Percentiles rank a stretch among this genome's conserved stretches.
These are phyloP conservation scores for Echinometra lucunter DNA, from an alignment of 53 echinoderm and acorn worm species.

Conservation along the genomic window DNA sequence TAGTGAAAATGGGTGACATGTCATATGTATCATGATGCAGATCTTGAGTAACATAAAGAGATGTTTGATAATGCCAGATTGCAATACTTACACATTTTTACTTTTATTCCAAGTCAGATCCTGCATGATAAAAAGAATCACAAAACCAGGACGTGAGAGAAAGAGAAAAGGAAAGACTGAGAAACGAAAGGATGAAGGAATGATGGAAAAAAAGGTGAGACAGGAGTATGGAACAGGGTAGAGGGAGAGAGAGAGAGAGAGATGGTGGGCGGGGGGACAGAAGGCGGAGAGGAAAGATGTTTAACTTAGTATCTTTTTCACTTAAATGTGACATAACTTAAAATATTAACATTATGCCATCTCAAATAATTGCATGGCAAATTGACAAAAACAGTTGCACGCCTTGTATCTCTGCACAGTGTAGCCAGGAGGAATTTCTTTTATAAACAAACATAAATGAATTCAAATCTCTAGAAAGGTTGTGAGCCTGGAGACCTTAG, in stretches of 20 bases:
- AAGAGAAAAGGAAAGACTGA: neutral
- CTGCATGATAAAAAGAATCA: neutral
- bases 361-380: neutral
- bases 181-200: neutral
- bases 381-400: neutral
- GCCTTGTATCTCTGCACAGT: neutral
- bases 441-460: neutral
- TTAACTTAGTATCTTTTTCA: neutral
- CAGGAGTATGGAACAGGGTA: neutral
- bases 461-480: conserved; percentile 18
- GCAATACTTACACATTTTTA: neutral
- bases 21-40: neutral
- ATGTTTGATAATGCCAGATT: neutral
- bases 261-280: neutral
- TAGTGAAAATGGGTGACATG: neutral
- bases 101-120: neutral
- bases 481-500: neutral
- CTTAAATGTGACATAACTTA: neutral
- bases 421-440: neutral
- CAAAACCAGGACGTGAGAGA: no score
- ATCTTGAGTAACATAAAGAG: neutral
- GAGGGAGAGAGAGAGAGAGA: neutral
- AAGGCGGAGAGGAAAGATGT: neutral
- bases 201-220: neutral
- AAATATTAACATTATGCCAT: neutral